Evolutionary conservation across 1,140 invertebrate species (phyloP).

Genomic region (Diuraphis noxia): DNA sequence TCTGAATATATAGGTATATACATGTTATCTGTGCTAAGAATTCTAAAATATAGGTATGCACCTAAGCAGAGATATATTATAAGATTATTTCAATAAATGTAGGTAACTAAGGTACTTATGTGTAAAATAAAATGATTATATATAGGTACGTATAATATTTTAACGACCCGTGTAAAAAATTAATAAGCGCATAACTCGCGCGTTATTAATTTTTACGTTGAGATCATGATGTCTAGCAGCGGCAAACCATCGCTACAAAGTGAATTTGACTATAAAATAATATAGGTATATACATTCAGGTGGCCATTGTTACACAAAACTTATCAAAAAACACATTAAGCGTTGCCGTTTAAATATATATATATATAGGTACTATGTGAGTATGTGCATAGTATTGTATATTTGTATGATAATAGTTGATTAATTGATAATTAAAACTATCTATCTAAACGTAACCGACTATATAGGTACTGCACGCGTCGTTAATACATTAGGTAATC

Average conservation of each 20-base stretch:
- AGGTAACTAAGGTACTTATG: not conserved
- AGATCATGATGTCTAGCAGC: not conserved
- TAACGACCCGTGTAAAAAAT: not conserved
- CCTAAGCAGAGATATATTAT: too few relatives aligned
- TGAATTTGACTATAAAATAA: not conserved
- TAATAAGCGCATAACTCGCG: not conserved
- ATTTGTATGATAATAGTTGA: not conserved
- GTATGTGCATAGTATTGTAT: not conserved
- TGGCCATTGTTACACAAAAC: not conserved
- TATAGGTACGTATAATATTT: not conserved
- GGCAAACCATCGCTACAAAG: not conserved
- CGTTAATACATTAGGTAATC: too few relatives aligned
- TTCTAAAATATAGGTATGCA: too few relatives aligned
- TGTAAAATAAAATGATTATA: not conserved
- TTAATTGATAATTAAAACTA: not conserved
- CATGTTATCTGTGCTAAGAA: too few relatives aligned
- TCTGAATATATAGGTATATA: not conserved
- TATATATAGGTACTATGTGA: not conserved
- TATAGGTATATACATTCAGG: not conserved
- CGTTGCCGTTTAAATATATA: not conserved
- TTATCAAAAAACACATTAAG: not conserved
- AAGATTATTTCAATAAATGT: not conserved
- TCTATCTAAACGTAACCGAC: not conserved
- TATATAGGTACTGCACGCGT: not conserved
- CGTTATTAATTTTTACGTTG: not conserved